Evolutionary conservation across 2,797 vertebrate species (phyloP), one percentile per base, ranked within the genome.

Genomic region (Aythya fuligula): DNA sequence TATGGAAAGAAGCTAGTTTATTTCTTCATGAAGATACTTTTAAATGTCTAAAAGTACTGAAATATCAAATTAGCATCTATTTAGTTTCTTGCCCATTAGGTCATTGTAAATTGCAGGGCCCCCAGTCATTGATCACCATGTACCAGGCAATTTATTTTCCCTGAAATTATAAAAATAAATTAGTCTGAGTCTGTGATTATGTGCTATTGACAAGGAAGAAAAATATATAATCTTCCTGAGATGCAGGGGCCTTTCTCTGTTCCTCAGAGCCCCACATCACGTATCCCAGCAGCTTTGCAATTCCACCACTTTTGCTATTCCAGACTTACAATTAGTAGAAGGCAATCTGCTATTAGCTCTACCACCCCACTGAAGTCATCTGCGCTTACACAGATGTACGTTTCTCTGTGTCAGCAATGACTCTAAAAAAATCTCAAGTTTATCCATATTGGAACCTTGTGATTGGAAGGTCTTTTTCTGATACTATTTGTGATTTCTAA

Each of bases 341-440:
- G 47, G 64, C 76, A 85, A 47, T 57, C 79, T 90, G 73, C 81
- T 87, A 61, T 85, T 95, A 87, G 47, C 66, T 66, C 74, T 81
- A 19, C 36, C 74, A 66, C 79, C 66, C 84, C 83, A 81, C 21
- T 61, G 43, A 77, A 87, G 56, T 80, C 45, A 81, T 81, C 82
- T 80, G 83, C 0, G 4, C 24, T 75, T 49, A 34, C 51, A 85
- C 57, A 87, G 85, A 87, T 79, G 12, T 25, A 32, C n/a, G n/a
- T 41, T 69, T 66, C 72, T 45, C 16, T 77, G 61, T n/a, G 60
- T 77, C 56, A 81, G 79, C 79, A 81, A 34, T 2, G 38, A 47
- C 61, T 74, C 74, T 39, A 32, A 76, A 92, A 84, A 72, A 32
- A 27, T 20, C 65, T 80, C 39, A 27, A 72, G 39, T 78, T 87